Evolutionary conservation across 1,140 invertebrate genomes (phyloP).

Genomic region (Agrypnia vestita): DNA sequence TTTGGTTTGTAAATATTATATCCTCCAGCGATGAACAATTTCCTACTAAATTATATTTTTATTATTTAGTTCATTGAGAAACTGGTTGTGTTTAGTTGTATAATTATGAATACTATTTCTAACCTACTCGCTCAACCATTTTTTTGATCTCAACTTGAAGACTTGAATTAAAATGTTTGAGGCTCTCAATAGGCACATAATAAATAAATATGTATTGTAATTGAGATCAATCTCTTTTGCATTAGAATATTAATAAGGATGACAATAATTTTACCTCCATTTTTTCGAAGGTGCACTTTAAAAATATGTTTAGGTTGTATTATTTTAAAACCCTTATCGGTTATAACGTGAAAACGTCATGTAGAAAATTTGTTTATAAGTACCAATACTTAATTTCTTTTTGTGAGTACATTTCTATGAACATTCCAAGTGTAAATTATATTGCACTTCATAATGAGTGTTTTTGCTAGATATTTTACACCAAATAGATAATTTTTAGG

Average conservation of each 20-base stretch:
- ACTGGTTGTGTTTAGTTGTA: constrained; percentile 18
- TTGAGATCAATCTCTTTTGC: no score
- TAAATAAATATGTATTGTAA: not conserved
- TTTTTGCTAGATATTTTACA: constrained; percentile 44
- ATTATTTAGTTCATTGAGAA: not conserved
- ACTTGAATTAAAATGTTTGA: not conserved
- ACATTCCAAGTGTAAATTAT: constrained; percentile 15
- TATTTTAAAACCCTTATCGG: constrained; percentile 5
- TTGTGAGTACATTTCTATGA: not conserved
- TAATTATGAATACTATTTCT: not conserved
- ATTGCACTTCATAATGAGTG: constrained; percentile 3
- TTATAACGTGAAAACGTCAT: not conserved
- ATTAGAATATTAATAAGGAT: no score
- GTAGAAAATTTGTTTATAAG: constrained; percentile 1
- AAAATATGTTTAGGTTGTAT: constrained; percentile 11
- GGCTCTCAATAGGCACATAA: not conserved
- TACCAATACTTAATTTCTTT: not conserved
- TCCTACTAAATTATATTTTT: no score
- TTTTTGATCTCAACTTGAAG: constrained; percentile 1
- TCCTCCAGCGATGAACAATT: no score
- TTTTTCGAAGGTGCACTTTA: no score
- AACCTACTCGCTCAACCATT: not conserved
- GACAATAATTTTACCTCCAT: no score
- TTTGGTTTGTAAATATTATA: no score
- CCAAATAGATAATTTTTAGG: constrained; percentile 40